Conservation (phyloP, 1,140 invertebrate genomes). For the Bombyx mandarina region DNA sequence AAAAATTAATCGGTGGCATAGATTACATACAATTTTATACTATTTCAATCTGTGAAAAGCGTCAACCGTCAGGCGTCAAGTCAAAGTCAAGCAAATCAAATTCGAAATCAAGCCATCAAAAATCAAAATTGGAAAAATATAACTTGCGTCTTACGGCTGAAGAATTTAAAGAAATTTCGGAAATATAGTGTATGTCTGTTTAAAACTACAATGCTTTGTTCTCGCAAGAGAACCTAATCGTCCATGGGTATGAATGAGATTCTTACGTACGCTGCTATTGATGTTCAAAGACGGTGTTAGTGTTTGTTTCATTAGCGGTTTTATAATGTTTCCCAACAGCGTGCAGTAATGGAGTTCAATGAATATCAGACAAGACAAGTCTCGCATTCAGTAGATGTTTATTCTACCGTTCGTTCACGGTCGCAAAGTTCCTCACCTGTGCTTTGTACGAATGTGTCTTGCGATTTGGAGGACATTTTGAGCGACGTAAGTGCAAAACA, state of each 20-base stretch:
- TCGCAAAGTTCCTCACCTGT: constrained; percentile 50
- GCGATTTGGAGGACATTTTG: constrained; percentile 65
- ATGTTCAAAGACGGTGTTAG: constrained; percentile 20
- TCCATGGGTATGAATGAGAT: constrained; percentile 43
- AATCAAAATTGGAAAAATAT: no score
- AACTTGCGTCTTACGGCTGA: background rate
- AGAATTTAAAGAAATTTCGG: constrained; percentile 12
- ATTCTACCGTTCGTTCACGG: constrained; percentile 44
- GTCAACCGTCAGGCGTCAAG: constrained; percentile 19
- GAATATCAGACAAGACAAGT: constrained; percentile 54
- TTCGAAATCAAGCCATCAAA: constrained; percentile 22
- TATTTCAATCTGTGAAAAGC: no score
- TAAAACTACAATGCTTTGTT: constrained; percentile 54
- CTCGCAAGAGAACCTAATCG: constrained; percentile 61
- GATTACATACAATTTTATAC: no score
- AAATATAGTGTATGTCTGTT: constrained; percentile 10
- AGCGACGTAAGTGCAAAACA: constrained; percentile 52
- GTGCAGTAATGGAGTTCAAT: constrained; percentile 66
- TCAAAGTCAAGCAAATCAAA: constrained; percentile 14
- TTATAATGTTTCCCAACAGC: constrained; percentile 47
- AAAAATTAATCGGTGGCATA: no score
- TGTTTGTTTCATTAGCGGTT: constrained; percentile 34
- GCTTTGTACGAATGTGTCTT: constrained; percentile 46
- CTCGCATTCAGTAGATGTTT: constrained; percentile 51
- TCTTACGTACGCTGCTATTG: background rate